Evolutionary conservation across 2,888 invertebrate genomes (phyloP).

Genomic region (Spicauda simplicius): DNA sequence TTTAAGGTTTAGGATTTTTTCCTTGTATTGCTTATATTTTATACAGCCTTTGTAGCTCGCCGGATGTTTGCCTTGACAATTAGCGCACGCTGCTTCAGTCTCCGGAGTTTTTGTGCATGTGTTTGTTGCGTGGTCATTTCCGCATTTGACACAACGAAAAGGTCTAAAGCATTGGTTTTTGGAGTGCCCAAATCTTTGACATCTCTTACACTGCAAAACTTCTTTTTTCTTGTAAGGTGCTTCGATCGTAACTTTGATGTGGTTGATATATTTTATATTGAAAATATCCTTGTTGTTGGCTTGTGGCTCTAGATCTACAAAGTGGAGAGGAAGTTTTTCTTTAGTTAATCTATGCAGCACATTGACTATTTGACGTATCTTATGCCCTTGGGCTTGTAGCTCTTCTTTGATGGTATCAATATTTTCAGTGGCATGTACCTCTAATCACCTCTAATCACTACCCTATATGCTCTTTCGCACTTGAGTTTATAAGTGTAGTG

Average conservation of each 20-base stretch:
- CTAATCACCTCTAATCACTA: slow-evolving; percentile 36
- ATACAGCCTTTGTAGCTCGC: neutral
- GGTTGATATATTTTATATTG: slow-evolving; percentile 34
- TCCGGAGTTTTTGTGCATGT: slow-evolving; percentile 40
- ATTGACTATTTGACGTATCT: no score
- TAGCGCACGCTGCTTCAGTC: slow-evolving; percentile 36
- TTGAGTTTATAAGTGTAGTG: slow-evolving; percentile 40
- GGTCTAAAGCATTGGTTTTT: slow-evolving; percentile 45
- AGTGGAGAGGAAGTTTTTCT: no score
- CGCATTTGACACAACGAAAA: slow-evolving; percentile 45
- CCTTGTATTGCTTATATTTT: neutral
- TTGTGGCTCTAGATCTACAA: slow-evolving; percentile 43
- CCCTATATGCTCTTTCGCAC: slow-evolving; percentile 40
- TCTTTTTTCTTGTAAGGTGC: slow-evolving; percentile 43
- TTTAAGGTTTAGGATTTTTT: neutral
- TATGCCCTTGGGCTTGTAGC: slow-evolving; percentile 18
- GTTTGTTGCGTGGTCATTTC: slow-evolving; percentile 35
- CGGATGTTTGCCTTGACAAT: neutral
- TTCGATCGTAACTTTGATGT: slow-evolving; percentile 40
- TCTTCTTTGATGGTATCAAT: slow-evolving; percentile 29
- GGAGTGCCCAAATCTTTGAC: slow-evolving; percentile 43
- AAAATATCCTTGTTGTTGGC: slow-evolving; percentile 43
- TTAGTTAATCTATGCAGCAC: no score
- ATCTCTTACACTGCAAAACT: slow-evolving; percentile 43
- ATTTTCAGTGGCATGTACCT: slow-evolving; percentile 38